Conservation (phyloP, 53 echinoderm and acorn worm genomes). For the Holothuria leucospilota region DNA sequence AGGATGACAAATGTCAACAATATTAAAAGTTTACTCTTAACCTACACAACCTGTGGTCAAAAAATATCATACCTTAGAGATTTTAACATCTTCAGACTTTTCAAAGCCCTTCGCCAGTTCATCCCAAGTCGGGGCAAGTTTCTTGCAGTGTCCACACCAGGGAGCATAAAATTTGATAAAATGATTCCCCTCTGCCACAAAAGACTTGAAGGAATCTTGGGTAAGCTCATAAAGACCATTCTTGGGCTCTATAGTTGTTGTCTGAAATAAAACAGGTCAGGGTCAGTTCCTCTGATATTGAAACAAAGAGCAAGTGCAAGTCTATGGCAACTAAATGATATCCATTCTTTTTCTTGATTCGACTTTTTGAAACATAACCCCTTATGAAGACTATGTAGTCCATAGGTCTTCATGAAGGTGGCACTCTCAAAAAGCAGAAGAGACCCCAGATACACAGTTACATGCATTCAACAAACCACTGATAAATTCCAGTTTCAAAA, state of each 20-base stretch:
- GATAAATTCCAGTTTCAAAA: too few species aligned
- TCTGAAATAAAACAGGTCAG: neutral
- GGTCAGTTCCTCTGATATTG: neutral
- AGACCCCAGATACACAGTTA: too few species aligned
- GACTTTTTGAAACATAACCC: too few species aligned
- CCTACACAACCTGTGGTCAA: too few species aligned
- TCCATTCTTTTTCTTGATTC: too few species aligned
- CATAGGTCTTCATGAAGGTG: too few species aligned
- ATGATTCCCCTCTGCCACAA: conserved; percentile 63
- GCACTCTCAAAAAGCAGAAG: too few species aligned
- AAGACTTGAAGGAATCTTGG: conserved; percentile 60
- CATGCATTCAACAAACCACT: too few species aligned
- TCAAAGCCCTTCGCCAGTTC: conserved; percentile 69
- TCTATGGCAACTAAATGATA: neutral
- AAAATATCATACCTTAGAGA: conserved; percentile 58
- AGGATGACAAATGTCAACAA: too few species aligned
- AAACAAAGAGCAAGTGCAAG: neutral
- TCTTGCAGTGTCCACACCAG: conserved; percentile 83
- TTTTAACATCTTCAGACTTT: conserved; percentile 63
- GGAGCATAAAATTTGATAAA: conserved; percentile 82
- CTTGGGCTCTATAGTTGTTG: conserved; percentile 56
- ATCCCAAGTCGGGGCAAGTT: conserved; percentile 68
- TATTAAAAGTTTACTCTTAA: too few species aligned
- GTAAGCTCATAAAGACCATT: conserved; percentile 83
- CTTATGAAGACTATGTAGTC: too few species aligned